Conservation (phyloP, 2,113 vertebrate genomes). For the Steatornis caripensis region DNA sequence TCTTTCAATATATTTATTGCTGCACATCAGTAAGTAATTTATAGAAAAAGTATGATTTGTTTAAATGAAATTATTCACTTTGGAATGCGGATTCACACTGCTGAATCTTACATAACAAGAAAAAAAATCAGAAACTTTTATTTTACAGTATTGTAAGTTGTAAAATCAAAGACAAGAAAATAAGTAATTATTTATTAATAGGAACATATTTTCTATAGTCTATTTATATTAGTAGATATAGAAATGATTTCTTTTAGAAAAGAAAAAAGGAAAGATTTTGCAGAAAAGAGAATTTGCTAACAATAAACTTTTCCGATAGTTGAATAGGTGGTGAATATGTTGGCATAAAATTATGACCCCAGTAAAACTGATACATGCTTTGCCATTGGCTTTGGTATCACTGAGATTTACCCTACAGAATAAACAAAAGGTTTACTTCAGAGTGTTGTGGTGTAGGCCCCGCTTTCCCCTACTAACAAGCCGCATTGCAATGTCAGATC, state of each 20-base stretch:
- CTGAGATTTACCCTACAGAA: background rate
- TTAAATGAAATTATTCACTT: background rate
- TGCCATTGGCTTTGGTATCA: background rate
- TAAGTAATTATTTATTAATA: background rate
- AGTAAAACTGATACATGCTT: background rate
- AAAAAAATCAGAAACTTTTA: background rate
- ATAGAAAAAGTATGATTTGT: background rate
- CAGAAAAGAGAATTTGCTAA: background rate
- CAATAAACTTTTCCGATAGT: no score
- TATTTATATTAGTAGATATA: background rate
- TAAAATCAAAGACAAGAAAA: background rate
- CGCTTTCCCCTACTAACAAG: no score
- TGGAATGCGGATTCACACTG: background rate
- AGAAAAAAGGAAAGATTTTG: background rate
- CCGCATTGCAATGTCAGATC: no score
- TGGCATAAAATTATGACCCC: background rate
- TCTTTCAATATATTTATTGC: background rate
- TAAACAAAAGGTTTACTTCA: no score
- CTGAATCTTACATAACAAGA: background rate
- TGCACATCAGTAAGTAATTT: background rate
- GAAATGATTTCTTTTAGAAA: background rate
- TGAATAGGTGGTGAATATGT: background rate
- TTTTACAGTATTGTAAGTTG: background rate
- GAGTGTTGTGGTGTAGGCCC: no score
- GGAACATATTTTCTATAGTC: background rate